phyloP scores from a whole-genome alignment of 2,113 vertebrate species.

The Bujurquina vittata region DNA sequence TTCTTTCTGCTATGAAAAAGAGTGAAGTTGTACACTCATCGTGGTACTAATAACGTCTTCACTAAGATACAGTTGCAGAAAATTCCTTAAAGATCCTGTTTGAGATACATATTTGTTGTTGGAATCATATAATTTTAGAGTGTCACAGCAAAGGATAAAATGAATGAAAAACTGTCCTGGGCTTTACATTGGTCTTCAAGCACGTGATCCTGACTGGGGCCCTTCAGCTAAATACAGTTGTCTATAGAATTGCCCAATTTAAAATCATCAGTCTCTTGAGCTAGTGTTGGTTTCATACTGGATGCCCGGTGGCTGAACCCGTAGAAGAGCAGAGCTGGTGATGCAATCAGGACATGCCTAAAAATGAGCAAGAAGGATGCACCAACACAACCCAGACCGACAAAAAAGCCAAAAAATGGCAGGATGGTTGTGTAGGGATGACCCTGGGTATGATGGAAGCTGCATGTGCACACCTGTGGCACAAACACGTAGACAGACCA shows the following conservation, averaged over 20 bases:
- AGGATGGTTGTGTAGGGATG: conserved; percentile 87
- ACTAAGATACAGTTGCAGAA: not conserved
- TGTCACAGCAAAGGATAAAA: not conserved
- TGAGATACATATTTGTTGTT: not conserved
- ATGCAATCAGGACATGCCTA: conserved; percentile 79
- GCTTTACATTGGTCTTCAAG: not conserved
- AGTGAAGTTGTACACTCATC: not conserved
- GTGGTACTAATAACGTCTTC: not conserved
- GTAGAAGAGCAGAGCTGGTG: conserved; percentile 80
- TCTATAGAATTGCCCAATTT: not conserved
- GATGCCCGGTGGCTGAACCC: conserved; percentile 75
- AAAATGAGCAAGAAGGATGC: conserved; percentile 88
- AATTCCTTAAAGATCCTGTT: not conserved
- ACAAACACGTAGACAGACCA: conserved; percentile 84
- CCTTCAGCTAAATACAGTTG: not conserved
- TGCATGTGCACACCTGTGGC: conserved; percentile 89
- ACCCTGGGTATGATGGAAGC: conserved; percentile 84
- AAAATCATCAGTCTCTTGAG: conserved; percentile 47
- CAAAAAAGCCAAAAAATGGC: conserved; percentile 85
- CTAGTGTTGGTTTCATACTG: conserved; percentile 42
- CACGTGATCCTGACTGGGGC: not conserved
- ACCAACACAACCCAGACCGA: conserved; percentile 84
- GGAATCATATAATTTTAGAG: not conserved
- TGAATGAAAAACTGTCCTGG: not conserved
- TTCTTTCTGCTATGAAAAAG: not conserved